These are phyloP conservation scores for Phylloscopus trochilus DNA, from an alignment of 2,113 vertebrate genomes.

Conservation along the genomic window DNA sequence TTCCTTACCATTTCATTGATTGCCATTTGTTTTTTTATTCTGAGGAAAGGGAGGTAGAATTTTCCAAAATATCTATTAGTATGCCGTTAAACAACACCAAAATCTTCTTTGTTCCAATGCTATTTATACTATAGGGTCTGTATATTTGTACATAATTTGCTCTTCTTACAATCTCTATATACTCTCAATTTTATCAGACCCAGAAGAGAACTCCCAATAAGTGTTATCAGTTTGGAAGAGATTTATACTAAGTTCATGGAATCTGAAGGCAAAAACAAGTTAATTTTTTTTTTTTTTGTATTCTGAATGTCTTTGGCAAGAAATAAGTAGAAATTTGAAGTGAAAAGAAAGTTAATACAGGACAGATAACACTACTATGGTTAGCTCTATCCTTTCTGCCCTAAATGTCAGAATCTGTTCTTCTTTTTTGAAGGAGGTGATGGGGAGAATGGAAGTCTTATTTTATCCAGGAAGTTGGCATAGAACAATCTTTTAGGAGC, in stretches of 20 bases:
- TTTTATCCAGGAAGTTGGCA: not conserved
- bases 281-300: not conserved
- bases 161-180: not conserved
- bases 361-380: not conserved
- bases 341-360: not conserved
- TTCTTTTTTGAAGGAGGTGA: not conserved
- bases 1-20: not conserved
- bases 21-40: not conserved
- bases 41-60: not conserved
- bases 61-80: not conserved
- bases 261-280: rapidly evolving
- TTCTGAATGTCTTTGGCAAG: not conserved
- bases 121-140: not conserved
- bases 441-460: not conserved
- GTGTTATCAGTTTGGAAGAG: not conserved
- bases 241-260: not conserved
- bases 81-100: not conserved
- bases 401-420: not conserved
- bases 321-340: not conserved
- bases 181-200: not conserved
- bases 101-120: not conserved
- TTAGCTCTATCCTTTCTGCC: not conserved
- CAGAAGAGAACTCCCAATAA: not conserved
- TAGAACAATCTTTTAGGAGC: not conserved
- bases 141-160: not conserved